A percentile compares a stretch with the other conserved stretches of the same genome.
These are phyloP conservation scores for Danionella cerebrum DNA, from an alignment of 2,113 vertebrate species.

Conservation along the genomic window DNA sequence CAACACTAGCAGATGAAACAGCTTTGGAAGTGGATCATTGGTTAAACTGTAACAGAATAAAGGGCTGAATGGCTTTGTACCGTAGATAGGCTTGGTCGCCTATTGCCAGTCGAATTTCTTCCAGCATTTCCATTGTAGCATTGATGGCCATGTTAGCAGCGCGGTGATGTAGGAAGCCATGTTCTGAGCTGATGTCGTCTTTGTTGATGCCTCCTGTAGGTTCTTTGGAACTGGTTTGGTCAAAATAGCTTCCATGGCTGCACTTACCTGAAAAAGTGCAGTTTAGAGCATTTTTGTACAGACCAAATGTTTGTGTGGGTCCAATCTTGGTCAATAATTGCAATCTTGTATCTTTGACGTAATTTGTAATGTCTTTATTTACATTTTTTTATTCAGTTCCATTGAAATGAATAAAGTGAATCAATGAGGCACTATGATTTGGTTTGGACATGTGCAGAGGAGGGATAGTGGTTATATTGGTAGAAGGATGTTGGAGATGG, in stretches of 20 bases:
- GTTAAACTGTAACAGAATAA: too few species aligned
- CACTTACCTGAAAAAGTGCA: slow-evolving; percentile 23
- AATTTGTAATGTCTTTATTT: too few species aligned
- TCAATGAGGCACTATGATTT: too few species aligned
- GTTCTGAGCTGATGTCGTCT: not conserved
- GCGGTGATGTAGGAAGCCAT: not conserved
- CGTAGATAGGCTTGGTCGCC: not conserved
- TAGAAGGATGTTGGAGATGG: too few species aligned
- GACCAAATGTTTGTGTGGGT: not conserved
- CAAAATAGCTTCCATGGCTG: not conserved
- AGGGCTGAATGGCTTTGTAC: not conserved
- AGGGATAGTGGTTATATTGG: too few species aligned
- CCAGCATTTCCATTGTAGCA: not conserved
- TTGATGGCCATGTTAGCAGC: not conserved
- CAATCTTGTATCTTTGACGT: too few species aligned
- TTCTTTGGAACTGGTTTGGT: not conserved
- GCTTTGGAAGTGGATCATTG: too few species aligned
- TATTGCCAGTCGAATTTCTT: not conserved
- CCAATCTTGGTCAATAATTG: too few species aligned
- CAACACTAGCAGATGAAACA: slow-evolving; percentile 25
- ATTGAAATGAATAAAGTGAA: too few species aligned
- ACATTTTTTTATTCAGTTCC: too few species aligned
- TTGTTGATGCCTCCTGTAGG: slow-evolving; percentile 21
- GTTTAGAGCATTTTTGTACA: not conserved
- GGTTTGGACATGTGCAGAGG: too few species aligned